A percentile compares a stretch with the other conserved stretches of the same genome.
Evolutionary conservation across 2,888 invertebrate genomes (phyloP).

Genomic region (Lepidocyrtoides sp.): DNA sequence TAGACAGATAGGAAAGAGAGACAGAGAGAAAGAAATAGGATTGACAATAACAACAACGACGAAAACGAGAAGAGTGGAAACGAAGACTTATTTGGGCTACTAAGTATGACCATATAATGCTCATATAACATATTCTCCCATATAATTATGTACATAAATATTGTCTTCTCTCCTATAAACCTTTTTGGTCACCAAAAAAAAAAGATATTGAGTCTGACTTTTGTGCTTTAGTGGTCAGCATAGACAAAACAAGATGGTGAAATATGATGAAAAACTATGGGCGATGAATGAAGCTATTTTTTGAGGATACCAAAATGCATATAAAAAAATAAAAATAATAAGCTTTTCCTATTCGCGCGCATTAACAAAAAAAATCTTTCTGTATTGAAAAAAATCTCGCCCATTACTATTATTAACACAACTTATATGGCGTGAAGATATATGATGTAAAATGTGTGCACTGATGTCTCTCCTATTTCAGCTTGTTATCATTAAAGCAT

Average conservation of each 20-base stretch:
- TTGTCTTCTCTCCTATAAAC: background rate
- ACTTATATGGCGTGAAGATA: conserved; percentile 19
- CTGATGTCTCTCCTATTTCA: background rate
- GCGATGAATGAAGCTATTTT: conserved; percentile 27
- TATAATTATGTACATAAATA: background rate
- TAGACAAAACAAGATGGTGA: conserved; percentile 25
- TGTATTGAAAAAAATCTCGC: background rate
- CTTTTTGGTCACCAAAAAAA: conserved; percentile 13
- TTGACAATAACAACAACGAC: conserved; percentile 61
- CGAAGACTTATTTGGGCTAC: conserved; percentile 58
- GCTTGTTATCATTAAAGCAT: conserved; percentile 40
- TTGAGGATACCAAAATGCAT: background rate
- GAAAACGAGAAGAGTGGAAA: conserved; percentile 25
- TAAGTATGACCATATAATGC: background rate
- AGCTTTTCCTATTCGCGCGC: background rate
- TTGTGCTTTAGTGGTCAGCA: conserved; percentile 30
- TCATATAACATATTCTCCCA: background rate
- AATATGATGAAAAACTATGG: conserved; percentile 47
- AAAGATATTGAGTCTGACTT: conserved; percentile 22
- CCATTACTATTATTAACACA: background rate
- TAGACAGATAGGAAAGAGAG: conserved; percentile 38
- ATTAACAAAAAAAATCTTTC: background rate
- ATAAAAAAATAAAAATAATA: too few relatives aligned
- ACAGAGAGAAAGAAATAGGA: conserved; percentile 23
- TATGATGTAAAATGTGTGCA: conserved; percentile 4